A percentile compares a stretch with the other conserved stretches of the same genome.
phyloP scores from a whole-genome alignment of 1,140 invertebrate genomes.

The Meloidogyne floridensis region DNA sequence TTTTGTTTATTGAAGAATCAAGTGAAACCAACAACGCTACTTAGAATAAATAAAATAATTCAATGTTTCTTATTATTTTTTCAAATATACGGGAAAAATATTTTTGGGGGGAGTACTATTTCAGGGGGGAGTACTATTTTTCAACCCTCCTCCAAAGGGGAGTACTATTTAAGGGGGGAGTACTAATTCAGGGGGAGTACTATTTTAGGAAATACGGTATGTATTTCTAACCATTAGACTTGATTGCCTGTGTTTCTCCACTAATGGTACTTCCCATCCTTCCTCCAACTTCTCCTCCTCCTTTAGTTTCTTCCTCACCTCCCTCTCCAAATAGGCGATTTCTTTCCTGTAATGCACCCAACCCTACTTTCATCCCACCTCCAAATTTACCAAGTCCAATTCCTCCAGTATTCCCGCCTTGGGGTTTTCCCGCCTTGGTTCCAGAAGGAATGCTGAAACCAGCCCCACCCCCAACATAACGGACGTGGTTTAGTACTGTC shows the following conservation, averaged over 20 bases:
- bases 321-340: background rate
- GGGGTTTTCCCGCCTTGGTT: no score
- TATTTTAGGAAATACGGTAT: no score
- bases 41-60: no score
- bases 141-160: no score
- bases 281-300: background rate
- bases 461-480: background rate
- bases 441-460: background rate
- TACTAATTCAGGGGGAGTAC: no score
- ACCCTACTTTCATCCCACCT: background rate
- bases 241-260: background rate
- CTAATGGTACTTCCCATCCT: background rate
- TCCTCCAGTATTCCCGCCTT: background rate
- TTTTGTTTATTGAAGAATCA: no score
- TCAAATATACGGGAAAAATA: no score
- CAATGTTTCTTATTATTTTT: no score
- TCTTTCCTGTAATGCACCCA: background rate
- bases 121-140: no score
- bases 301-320: background rate
- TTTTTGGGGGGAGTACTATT: no score
- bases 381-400: background rate
- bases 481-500: conserved; percentile 7
- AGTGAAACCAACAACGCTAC: no score
- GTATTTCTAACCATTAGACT: background rate
- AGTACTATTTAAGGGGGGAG: no score